Percentiles rank a stretch among this genome's conserved stretches.
These are phyloP conservation scores for Solenodon paradoxus DNA, from an alignment of 2,113 vertebrate genomes.

Conservation along the genomic window DNA sequence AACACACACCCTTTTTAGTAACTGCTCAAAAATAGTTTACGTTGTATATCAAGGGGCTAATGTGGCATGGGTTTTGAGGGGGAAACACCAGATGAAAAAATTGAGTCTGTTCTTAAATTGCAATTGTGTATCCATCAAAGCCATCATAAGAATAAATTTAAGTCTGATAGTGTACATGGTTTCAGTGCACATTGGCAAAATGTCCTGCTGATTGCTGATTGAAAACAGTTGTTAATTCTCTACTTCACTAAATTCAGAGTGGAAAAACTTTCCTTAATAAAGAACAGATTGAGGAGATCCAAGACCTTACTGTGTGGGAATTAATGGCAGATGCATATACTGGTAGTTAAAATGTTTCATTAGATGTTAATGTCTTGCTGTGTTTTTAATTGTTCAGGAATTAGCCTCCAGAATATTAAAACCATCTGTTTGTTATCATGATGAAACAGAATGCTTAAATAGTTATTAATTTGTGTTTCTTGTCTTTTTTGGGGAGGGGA, in stretches of 20 bases:
- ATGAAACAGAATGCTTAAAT: conserved; percentile 92
- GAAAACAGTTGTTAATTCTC: conserved; percentile 99
- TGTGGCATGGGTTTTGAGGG: conserved; percentile 50
- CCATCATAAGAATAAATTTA: conserved; percentile 85
- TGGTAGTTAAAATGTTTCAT: conserved; percentile 99
- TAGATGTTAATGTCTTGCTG: conserved; percentile 98
- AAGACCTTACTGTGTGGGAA: conserved; percentile 94
- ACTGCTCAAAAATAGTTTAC: conserved; percentile 47
- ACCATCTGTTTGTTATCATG: conserved; percentile 97
- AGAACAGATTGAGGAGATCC: conserved; percentile 95
- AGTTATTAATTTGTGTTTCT: conserved; percentile 89
- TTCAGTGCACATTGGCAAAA: conserved; percentile 84
- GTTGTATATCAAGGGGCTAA: conserved; percentile 74
- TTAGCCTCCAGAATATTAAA: conserved; percentile 99
- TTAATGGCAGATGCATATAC: conserved; percentile 96
- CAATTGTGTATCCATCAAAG: conserved; percentile 83
- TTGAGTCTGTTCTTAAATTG: conserved; percentile 78
- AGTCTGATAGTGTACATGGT: conserved; percentile 85
- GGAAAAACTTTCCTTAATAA: conserved; percentile 91
- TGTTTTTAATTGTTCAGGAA: conserved; percentile 99
- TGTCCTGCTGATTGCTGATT: conserved; percentile 94
- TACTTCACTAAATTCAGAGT: conserved; percentile 94
- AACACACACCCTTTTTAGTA: not conserved
- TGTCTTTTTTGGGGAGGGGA: conserved; percentile 75
- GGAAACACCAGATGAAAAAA: conserved; percentile 77